These are phyloP conservation scores for Orthochromis malagaraziensis DNA, from an alignment of 2,113 vertebrate genomes.

Conservation along the genomic window DNA sequence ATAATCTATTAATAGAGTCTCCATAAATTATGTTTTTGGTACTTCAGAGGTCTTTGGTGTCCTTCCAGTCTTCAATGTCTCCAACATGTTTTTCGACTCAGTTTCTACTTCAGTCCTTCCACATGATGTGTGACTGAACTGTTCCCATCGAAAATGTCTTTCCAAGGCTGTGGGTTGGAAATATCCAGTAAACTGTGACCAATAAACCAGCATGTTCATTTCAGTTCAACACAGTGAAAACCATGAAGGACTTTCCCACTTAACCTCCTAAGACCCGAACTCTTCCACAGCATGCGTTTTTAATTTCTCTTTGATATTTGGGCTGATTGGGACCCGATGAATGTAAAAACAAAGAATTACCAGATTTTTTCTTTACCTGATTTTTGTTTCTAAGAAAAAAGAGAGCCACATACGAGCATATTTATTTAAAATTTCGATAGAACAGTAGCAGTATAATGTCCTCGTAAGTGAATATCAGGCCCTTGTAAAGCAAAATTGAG, in stretches of 20 bases:
- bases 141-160: neutral
- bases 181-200: neutral
- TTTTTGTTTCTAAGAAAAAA: neutral
- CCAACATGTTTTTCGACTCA: neutral
- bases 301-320: neutral
- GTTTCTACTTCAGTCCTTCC: neutral
- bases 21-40: neutral
- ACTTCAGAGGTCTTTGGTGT: neutral
- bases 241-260: neutral
- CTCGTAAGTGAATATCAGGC: neutral
- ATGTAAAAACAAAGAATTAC: neutral
- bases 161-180: neutral
- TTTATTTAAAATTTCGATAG: neutral
- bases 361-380: neutral
- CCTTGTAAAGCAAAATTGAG: accelerated
- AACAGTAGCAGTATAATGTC: neutral
- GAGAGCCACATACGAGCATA: accelerated
- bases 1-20: neutral
- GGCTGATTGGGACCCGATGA: neutral
- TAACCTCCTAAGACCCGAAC: neutral
- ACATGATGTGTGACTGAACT: neutral
- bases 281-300: neutral
- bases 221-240: neutral
- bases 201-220: neutral
- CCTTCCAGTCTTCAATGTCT: neutral